A percentile compares a stretch with the other conserved stretches of the same genome.
phyloP scores from a whole-genome alignment of 2,113 vertebrate species.

The Oriolus oriolus region DNA sequence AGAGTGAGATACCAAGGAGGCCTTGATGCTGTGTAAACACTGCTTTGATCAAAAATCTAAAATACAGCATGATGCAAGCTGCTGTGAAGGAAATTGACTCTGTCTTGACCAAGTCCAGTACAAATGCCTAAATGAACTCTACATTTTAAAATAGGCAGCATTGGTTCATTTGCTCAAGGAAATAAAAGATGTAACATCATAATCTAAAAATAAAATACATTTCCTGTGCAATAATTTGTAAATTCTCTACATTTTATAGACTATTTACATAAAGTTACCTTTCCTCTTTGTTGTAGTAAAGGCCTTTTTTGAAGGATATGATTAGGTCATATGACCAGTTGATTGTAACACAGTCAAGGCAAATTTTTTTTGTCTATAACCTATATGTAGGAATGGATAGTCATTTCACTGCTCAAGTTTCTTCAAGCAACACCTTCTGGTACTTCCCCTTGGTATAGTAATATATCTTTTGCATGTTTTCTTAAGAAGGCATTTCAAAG shows the following conservation, averaged over 20 bases:
- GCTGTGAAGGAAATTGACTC: background rate
- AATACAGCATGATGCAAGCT: background rate
- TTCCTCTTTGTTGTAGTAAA: background rate
- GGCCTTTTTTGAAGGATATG: background rate
- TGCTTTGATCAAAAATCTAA: background rate
- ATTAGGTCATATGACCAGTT: background rate
- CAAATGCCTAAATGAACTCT: background rate
- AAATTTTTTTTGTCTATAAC: background rate
- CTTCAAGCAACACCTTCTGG: background rate
- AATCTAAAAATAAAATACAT: background rate
- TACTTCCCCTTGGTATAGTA: accelerated
- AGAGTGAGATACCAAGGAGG: background rate
- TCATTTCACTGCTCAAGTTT: background rate
- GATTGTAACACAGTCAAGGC: accelerated
- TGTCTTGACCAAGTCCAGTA: background rate
- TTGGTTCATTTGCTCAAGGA: background rate
- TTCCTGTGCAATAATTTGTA: background rate
- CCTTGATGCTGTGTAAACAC: background rate
- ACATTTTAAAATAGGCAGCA: background rate
- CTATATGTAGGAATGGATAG: background rate
- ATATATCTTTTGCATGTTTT: background rate
- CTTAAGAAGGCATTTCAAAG: background rate
- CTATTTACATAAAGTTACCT: background rate
- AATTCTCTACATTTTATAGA: background rate
- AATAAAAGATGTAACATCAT: background rate